Percentiles rank a stretch among this genome's conserved stretches.
Conservation (phyloP, 2,113 vertebrate species). For the Syngnathus typhle region DNA sequence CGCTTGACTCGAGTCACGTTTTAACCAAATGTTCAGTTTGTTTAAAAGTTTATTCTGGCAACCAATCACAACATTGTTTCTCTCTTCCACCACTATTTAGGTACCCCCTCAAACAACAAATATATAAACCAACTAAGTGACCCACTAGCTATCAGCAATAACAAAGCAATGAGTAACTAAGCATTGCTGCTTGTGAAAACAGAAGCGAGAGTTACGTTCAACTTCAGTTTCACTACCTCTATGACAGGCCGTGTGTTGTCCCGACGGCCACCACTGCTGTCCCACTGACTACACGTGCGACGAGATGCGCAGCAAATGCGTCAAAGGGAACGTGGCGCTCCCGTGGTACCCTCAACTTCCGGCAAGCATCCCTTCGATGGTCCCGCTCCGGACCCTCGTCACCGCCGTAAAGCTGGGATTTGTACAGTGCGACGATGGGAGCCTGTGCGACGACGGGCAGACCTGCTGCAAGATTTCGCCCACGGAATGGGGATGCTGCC, state of each 20-base stretch:
- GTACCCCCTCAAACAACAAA: no score
- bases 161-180: no score
- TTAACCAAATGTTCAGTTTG: no score
- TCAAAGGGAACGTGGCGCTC: constrained; percentile 46
- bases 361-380: constrained; percentile 3
- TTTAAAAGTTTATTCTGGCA: no score
- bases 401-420: not conserved
- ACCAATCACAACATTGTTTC: no score
- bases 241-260: constrained; percentile 68
- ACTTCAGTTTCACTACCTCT: constrained; percentile 16
- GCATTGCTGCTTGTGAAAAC: not conserved
- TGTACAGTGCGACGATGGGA: constrained; percentile 39
- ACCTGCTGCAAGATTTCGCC: constrained; percentile 64
- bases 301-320: constrained; percentile 21
- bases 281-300: constrained; percentile 57
- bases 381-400: not conserved
- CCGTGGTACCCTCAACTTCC: constrained; percentile 68
- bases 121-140: no score
- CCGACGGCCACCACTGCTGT: constrained; percentile 65
- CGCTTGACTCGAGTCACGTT: not conserved
- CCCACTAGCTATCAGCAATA: no score
- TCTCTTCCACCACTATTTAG: no score
- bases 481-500: constrained; percentile 67
- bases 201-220: constrained; percentile 18
- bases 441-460: constrained; percentile 36